Percentiles rank a stretch among this genome's conserved stretches.
These are phyloP conservation scores for Amblyornis subalaris DNA, from an alignment of 2,113 vertebrate species.

Conservation along the genomic window DNA sequence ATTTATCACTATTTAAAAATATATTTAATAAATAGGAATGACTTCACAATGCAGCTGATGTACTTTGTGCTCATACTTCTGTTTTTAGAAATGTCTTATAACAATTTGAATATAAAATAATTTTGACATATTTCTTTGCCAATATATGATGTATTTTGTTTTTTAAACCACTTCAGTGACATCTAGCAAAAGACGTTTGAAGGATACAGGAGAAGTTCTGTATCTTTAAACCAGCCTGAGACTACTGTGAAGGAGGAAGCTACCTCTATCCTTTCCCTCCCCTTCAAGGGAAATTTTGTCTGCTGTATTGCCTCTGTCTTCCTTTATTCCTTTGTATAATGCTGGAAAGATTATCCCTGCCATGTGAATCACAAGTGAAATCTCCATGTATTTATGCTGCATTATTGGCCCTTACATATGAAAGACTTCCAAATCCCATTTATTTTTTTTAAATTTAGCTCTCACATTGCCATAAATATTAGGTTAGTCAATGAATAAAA, in stretches of 20 bases:
- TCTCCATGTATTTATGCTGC: not conserved
- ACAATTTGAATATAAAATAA: not conserved
- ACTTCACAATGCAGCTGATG: not conserved
- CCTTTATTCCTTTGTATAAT: not conserved
- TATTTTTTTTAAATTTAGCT: not conserved
- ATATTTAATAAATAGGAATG: not conserved
- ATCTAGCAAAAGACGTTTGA: not conserved
- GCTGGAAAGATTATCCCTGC: not conserved
- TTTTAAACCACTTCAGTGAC: not conserved
- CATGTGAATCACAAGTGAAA: not conserved
- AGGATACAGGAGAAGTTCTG: not conserved
- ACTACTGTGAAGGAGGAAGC: not conserved
- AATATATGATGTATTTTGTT: not conserved
- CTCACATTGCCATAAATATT: not conserved
- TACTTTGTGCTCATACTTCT: not conserved
- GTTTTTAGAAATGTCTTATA: not conserved
- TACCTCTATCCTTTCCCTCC: not conserved
- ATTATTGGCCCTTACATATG: not conserved
- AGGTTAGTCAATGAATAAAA: not conserved
- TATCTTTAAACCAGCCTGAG: not conserved
- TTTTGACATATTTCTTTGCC: not conserved
- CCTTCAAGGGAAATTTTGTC: not conserved
- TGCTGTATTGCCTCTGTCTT: not conserved
- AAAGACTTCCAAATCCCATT: not conserved
- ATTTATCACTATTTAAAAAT: not conserved